Evolutionary conservation across 2,888 invertebrate genomes (phyloP), one percentile per base, ranked within the genome.

Genomic region (Drosophila gaucha): DNA sequence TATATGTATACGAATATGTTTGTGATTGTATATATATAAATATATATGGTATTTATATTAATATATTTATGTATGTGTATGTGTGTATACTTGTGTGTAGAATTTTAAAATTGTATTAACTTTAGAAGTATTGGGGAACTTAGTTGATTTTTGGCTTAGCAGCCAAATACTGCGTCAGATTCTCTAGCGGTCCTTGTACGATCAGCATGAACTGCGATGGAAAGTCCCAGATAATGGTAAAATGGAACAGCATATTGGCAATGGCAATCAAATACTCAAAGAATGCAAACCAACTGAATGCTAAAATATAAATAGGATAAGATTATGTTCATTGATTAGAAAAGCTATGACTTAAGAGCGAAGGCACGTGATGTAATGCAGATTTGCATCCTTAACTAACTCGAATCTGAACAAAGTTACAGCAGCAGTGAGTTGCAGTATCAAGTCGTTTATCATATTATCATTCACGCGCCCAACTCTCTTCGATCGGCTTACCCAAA

Each of bases 201-300:
- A 97, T 95, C 84, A 96, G 93, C 80, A 97, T 93, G 84, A 95
- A 94, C 91, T 97, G 96, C 44, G 94, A 94, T 12, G 97, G 96
- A 91, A 98, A 96, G 92, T 98, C 97, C 89, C 95, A 93, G 64
- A 97, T 95, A 55, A 97, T 96, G 35, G 97, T 95, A 74, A 96
- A 94, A 90, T 98, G 98, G 92, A 97, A 98, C 62, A 95, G 95
- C 97, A 98, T 98, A 92, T 98, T 98, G 76, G 96, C 95, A 55
- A 96, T 95, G 57, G 98, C 97, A 89, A 98, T 95, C 89, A 97
- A 94, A 92, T 98, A 98, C 92, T 98, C 98, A 91, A 97, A 97
- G 60, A 97, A 93, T 1, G 98, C 97, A 93, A 98, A 98, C 95
- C 96, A 96, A 90, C 97, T 98, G 92, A 98, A 98, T 44, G 98